Conservation (phyloP, 2,888 invertebrate species). For the Bibio marci region DNA sequence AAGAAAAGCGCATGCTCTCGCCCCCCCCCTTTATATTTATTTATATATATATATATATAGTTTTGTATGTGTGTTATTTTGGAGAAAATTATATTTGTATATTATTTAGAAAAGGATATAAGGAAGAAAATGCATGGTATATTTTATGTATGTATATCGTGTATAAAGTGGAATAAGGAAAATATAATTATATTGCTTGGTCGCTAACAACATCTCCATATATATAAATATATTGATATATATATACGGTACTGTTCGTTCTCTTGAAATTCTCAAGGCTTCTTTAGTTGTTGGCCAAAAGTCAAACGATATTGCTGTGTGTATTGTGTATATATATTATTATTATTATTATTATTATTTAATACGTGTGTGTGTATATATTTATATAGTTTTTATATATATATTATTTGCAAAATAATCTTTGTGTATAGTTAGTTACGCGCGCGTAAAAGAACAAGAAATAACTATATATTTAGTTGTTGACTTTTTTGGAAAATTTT, state of each 20-base stretch:
- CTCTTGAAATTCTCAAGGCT: constrained; percentile 10
- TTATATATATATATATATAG: too few species aligned
- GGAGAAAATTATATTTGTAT: background rate
- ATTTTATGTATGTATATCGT: background rate
- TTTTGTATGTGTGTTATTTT: background rate
- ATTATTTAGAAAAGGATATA: background rate
- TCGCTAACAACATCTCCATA: background rate
- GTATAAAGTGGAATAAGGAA: constrained; percentile 9
- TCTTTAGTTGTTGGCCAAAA: constrained; percentile 13
- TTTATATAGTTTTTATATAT: constrained; percentile 3
- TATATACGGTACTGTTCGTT: constrained; percentile 4
- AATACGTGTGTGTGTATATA: background rate
- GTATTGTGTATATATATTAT: constrained; percentile 4
- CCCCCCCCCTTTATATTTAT: constrained; percentile 6
- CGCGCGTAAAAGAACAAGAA: constrained; percentile 12
- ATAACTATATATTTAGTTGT: too few species aligned
- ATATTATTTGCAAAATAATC: constrained; percentile 12
- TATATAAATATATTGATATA: background rate
- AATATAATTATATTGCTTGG: constrained; percentile 6
- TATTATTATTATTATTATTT: background rate
- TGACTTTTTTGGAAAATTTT: too few species aligned
- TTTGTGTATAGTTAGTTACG: constrained; percentile 8
- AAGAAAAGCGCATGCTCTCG: constrained; percentile 8
- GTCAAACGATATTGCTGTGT: constrained; percentile 12
- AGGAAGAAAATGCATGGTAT: background rate